Base-by-base conservation (phyloP, 1,140 invertebrate species). In the Leptonema lineaticorne region DNA sequence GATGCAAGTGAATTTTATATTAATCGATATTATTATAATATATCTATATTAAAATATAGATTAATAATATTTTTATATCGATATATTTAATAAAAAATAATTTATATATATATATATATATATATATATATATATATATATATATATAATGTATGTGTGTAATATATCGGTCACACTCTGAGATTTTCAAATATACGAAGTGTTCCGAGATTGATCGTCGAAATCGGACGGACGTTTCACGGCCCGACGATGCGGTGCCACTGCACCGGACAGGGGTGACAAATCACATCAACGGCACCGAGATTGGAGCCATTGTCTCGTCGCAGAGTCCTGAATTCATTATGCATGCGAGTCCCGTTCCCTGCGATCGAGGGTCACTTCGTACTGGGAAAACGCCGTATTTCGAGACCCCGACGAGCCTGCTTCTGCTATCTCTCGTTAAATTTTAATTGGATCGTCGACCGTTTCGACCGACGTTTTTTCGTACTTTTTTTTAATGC, bases 291-390 rank as follows among this genome's bases (percentile, higher is more conserved):
- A 48, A 48, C 46, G 16, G 9, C 46, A 7, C n/a, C 46, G n/a
- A 48, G 46, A 48, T 48, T 48, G 46, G 46, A 48, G 16, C 46
- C 18, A 48, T 48, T 48, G 46, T 48, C 46, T 48, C 16, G 16
- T 16, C 20, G 16, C 9, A 33, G 11, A 33, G 14, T 22, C 46
- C 46, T 48, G 22, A 48, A 48, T 48, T 48, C 46, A 48, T 48
- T 48, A 48, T 48, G 46, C 46, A 48, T 48, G 46, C 46, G 20
- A 14, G 46, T 18, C 46, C 46, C 22, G 46, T 48, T 18, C 20
- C 46, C n/a, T 6, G 37, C 22, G 46, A 48, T 20, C 22, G 46
- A 22, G 37, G 37, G 37, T 16, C 37, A 41, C 37, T 41, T 41
- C 2, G 37, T 41, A 41, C 37, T 16, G 16, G n/a, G n/a, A n/a